Conservation (phyloP, 1,140 invertebrate genomes). For the Drosophila rhopaloa region DNA sequence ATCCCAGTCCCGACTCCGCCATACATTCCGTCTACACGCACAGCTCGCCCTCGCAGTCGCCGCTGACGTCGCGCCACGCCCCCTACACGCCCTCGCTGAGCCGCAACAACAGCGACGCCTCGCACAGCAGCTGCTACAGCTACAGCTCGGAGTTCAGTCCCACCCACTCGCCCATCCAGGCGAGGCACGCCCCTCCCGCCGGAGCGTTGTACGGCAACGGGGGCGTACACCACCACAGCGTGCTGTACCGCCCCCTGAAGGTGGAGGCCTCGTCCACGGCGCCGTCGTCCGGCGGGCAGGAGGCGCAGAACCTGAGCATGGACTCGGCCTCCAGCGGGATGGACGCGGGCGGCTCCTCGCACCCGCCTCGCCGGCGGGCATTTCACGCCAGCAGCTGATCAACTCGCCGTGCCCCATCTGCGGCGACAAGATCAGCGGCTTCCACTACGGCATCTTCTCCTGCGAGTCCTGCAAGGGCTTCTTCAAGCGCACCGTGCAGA, state of each 20-base stretch:
- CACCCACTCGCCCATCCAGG: slow-evolving; percentile 94
- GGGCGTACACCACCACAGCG: slow-evolving; percentile 86
- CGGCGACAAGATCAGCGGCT: slow-evolving; percentile 97
- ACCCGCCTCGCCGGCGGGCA: slow-evolving; percentile 87
- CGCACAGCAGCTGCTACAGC: slow-evolving; percentile 92
- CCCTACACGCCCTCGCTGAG: slow-evolving; percentile 92
- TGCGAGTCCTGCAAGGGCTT: slow-evolving; percentile 99
- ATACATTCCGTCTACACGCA: slow-evolving; percentile 93
- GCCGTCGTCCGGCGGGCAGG: slow-evolving; percentile 22
- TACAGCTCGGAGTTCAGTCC: slow-evolving; percentile 91
- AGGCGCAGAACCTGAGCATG: slow-evolving; percentile 79
- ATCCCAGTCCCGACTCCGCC: slow-evolving; percentile 92
- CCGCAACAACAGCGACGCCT: slow-evolving; percentile 95
- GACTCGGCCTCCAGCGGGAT: slow-evolving; percentile 36
- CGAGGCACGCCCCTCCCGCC: slow-evolving; percentile 79
- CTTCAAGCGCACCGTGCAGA: slow-evolving; percentile 99
- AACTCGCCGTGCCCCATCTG: slow-evolving; percentile 97
- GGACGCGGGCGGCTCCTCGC: slow-evolving; percentile 26
- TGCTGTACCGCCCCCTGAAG: slow-evolving; percentile 85
- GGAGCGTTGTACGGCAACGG: slow-evolving; percentile 80
- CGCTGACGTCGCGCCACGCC: slow-evolving; percentile 92
- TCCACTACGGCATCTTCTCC: slow-evolving; percentile 98
- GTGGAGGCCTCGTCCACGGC: slow-evolving; percentile 39
- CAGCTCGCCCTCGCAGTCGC: slow-evolving; percentile 93
- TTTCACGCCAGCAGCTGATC: slow-evolving; percentile 92